These are phyloP conservation scores for Cepphus grylle DNA, from an alignment of 2,113 vertebrate genomes.

Conservation along the genomic window DNA sequence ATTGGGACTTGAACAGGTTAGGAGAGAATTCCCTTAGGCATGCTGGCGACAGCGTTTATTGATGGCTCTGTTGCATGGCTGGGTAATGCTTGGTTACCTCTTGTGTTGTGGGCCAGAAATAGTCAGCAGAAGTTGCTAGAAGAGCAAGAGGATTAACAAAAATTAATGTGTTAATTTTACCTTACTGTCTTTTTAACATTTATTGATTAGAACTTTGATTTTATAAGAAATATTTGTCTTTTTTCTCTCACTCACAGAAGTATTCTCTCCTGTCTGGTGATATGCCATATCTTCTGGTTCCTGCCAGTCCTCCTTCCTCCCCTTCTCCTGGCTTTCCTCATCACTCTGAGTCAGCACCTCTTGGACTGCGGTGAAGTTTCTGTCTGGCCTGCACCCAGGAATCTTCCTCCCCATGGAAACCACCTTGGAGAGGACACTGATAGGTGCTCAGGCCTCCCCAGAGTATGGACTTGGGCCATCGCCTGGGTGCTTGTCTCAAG, in stretches of 20 bases:
- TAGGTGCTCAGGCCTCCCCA: not conserved
- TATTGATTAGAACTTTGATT: not conserved
- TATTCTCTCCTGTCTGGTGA: not conserved
- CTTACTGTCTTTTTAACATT: not conserved
- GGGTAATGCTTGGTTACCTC: not conserved
- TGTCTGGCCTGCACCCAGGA: not conserved
- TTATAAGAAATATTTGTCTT: not conserved
- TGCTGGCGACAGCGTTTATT: not conserved
- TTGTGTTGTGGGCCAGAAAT: not conserved
- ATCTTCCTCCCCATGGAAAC: not conserved
- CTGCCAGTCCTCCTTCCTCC: not conserved
- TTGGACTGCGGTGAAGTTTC: not conserved
- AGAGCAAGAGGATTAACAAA: not conserved
- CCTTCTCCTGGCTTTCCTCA: not conserved
- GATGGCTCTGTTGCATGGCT: not conserved
- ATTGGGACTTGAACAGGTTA: not conserved
- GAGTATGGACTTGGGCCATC: not conserved
- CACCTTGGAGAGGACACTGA: not conserved
- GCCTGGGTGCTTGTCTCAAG: not conserved
- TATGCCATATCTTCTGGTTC: not conserved
- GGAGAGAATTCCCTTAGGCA: not conserved
- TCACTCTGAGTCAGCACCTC: not conserved
- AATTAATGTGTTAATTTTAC: not conserved
- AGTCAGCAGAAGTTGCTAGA: not conserved
- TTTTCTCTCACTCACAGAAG: not conserved